phyloP scores from a whole-genome alignment of 2,113 vertebrate genomes.

The Sander vitreus region DNA sequence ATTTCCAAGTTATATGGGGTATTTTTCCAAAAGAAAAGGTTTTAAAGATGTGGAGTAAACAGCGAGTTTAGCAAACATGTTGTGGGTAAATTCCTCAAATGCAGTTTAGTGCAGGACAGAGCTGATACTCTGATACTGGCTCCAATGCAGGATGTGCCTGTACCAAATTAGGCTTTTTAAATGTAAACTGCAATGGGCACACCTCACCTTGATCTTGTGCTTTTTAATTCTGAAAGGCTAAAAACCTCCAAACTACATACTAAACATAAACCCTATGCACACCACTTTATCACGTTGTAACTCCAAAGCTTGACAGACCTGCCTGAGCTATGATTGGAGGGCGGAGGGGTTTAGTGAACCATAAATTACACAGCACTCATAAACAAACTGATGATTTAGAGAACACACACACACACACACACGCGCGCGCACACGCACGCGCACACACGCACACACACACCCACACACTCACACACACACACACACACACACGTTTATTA shows the following conservation, averaged over 20 bases:
- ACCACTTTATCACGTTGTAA: background rate
- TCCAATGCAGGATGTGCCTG: background rate
- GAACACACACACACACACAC: slow-evolving; percentile 16
- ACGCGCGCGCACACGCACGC: slow-evolving; percentile 21
- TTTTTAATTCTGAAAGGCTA: background rate
- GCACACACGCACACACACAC: background rate
- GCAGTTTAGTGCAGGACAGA: background rate
- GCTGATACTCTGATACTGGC: background rate
- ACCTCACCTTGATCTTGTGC: background rate
- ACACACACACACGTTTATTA: slow-evolving; percentile 9
- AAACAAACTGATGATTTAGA: slow-evolving; percentile 29
- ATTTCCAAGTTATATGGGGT: background rate
- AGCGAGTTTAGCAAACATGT: background rate
- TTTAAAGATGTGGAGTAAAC: background rate
- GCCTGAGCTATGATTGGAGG: background rate
- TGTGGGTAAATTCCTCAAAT: background rate
- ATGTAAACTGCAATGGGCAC: background rate
- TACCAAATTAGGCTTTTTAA: background rate
- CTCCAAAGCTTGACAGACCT: background rate
- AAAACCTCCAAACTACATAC: background rate
- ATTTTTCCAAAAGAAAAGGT: background rate
- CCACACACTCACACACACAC: too few relatives aligned
- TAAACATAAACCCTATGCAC: background rate
- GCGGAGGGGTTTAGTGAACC: background rate
- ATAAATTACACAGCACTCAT: slow-evolving; percentile 30